These are phyloP conservation scores for Melanostigma gelatinosum DNA, from an alignment of 2,113 vertebrate genomes.

Conservation along the genomic window DNA sequence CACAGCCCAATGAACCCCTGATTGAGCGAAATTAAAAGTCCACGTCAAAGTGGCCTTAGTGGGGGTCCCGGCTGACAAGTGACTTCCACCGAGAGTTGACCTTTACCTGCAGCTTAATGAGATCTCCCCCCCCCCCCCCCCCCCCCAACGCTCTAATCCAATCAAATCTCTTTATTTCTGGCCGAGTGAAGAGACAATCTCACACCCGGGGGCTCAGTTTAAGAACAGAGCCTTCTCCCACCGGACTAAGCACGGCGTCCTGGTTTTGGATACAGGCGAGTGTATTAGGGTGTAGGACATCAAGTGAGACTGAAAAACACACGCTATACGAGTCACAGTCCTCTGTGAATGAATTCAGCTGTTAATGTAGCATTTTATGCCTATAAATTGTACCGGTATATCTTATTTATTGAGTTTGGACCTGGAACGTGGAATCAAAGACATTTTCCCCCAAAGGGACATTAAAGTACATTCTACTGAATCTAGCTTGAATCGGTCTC, in stretches of 20 bases:
- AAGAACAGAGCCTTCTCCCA: conserved; percentile 8
- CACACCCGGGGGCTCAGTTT: neutral
- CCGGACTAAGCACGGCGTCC: neutral
- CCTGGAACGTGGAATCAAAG: neutral
- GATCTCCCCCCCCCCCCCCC: conserved; percentile 21
- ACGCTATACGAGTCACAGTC: neutral
- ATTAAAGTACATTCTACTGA: neutral
- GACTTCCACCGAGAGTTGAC: conserved; percentile 66
- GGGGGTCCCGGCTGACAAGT: conserved; percentile 12
- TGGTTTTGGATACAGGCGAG: neutral
- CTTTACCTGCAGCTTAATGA: conserved; percentile 73
- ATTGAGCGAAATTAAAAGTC: neutral
- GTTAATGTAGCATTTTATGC: neutral
- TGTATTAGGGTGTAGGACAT: neutral
- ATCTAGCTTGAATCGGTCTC: conserved; percentile 20
- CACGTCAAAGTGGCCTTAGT: conserved; percentile 1
- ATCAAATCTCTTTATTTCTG: conserved; percentile 76
- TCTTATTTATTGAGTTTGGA: neutral
- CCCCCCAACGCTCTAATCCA: conserved; percentile 62
- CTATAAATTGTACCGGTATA: neutral
- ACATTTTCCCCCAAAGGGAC: neutral
- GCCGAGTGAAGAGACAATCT: conserved; percentile 53
- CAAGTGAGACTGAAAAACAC: neutral
- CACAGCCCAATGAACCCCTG: conserved; percentile 5
- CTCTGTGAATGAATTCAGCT: neutral